A percentile compares a stretch with the other conserved stretches of the same genome.
Evolutionary conservation across 2,113 vertebrate species (phyloP).

Genomic region (Stigmatopora nigra): DNA sequence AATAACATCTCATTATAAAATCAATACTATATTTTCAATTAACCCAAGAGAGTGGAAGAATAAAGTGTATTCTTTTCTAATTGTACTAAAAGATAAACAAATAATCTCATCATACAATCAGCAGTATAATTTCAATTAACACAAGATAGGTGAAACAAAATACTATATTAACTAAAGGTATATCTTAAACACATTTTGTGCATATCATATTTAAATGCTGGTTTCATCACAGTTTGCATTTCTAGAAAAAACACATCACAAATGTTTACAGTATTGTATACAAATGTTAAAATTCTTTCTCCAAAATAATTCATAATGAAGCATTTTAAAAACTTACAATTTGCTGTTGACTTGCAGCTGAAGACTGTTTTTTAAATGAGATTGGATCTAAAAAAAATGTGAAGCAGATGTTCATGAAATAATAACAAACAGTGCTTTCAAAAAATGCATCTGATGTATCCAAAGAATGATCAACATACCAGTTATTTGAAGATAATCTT

Average conservation of each 20-base stretch:
- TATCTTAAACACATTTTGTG: not conserved
- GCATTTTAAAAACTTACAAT: not conserved
- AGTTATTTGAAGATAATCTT: not conserved
- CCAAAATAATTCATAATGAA: no score
- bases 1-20: not conserved
- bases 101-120: not conserved
- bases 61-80: not conserved
- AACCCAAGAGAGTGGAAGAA: not conserved
- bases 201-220: not conserved
- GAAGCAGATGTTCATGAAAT: not conserved
- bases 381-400: not conserved
- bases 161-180: not conserved
- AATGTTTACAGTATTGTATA: no score
- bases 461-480: not conserved
- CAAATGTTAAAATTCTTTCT: no score
- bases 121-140: not conserved
- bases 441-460: not conserved
- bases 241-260: no score
- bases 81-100: not conserved
- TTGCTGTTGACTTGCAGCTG: not conserved
- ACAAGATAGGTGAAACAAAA: not conserved
- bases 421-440: not conserved
- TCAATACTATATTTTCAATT: not conserved
- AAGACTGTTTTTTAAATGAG: not conserved
- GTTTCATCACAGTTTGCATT: not conserved